Evolutionary conservation across 1,140 invertebrate species (phyloP).

Genomic region (Lepidurus apus): DNA sequence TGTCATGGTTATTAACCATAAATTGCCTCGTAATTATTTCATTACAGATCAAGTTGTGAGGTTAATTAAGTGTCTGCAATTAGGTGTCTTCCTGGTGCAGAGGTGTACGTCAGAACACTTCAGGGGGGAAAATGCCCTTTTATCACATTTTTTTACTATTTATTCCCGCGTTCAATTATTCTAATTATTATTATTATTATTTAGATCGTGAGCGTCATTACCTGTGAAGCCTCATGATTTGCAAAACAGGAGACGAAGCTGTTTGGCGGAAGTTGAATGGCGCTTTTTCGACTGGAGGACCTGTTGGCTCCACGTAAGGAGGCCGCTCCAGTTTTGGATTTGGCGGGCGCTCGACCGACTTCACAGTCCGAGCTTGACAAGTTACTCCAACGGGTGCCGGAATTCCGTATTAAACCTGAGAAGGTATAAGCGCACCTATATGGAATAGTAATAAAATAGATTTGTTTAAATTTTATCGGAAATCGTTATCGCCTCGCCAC

Average conservation of each 20-base stretch:
- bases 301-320: slow-evolving; percentile 74
- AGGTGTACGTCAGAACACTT: too few relatives aligned
- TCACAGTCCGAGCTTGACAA: slow-evolving; percentile 73
- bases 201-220: neutral
- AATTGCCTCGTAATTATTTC: neutral
- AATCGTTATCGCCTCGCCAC: too few relatives aligned
- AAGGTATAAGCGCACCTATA: slow-evolving; percentile 53
- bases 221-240: neutral
- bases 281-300: slow-evolving; percentile 59
- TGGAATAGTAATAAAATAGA: neutral
- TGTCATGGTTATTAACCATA: neutral
- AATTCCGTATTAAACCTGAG: slow-evolving; percentile 81
- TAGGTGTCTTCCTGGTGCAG: too few relatives aligned
- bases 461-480: too few relatives aligned
- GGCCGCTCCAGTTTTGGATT: slow-evolving; percentile 70
- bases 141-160: too few relatives aligned
- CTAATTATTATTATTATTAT: too few relatives aligned
- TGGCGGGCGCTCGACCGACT: slow-evolving; percentile 68
- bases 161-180: too few relatives aligned
- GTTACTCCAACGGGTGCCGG: slow-evolving; percentile 75
- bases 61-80: neutral
- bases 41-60: neutral
- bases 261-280: slow-evolving; percentile 22
- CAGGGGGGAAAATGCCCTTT: too few relatives aligned
- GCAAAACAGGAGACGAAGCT: neutral